Base-by-base conservation (phyloP, 2,888 invertebrate species). In the Allygus modestus region DNA sequence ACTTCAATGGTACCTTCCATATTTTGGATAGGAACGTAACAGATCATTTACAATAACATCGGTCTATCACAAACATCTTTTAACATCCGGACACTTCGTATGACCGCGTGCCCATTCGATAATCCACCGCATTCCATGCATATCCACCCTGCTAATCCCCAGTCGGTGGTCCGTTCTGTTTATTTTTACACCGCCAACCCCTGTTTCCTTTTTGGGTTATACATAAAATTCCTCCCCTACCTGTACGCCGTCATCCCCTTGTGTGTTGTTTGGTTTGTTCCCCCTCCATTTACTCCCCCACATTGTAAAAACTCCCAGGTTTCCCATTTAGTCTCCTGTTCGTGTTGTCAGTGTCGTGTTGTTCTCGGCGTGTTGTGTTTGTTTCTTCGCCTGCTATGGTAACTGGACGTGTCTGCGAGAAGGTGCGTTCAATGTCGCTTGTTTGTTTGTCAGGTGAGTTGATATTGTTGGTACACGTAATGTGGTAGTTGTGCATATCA, bases 191-290 rank as follows among this genome's bases (percentile, higher is more conserved):
- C 46, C 58, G 58, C 58, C 58, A 20, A 2, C 58, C 58, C 51
- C 51, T 17, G 51, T 15, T 7, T 37, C 37, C n/a, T n/a, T n/a
- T n/a, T n/a, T n/a, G n/a, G 37, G 7, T 11, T 37, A 37, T 11
- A 4, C 37, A 37, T 37, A 7, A 37, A 7, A 11, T 37, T 37
- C 37, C 37, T 2, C 12, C 7, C 23, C 58, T 65, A 65, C 65
- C 65, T 65, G 65, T 28, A n/a, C n/a, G n/a, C n/a, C 15, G 0
- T 20, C 1, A 20, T 15, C 20, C 65, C 65, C 65, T 20, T 2
- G 58, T 2, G 58, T 20, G 58, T 23, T 58, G 58, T 58, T 58
- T 23, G 58, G 9, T 58, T 65, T 65, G 65, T 65, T 65, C 5
- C 1, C 31, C 28, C 65, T 28, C 65, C 65, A 4, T 9, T 7